A percentile compares a stretch with the other conserved stretches of the same genome.
Evolutionary conservation across 2,888 invertebrate genomes (phyloP).

Genomic region (Marasmarcha lunaedactyla): DNA sequence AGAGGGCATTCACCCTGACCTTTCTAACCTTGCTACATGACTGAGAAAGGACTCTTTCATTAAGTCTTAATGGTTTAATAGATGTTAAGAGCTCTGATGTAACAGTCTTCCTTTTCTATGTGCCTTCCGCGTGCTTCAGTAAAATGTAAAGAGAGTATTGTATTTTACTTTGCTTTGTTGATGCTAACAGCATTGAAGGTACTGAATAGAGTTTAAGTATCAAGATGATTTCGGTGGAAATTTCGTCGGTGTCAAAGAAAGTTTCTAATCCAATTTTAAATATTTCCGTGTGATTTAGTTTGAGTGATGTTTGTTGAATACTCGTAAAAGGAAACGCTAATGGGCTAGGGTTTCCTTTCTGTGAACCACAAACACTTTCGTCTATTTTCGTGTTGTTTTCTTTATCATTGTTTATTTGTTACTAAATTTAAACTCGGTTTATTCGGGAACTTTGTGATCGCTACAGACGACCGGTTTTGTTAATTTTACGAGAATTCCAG

Average conservation of each 20-base stretch:
- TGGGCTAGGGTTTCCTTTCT: slow-evolving; percentile 35
- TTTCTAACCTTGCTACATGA: slow-evolving; percentile 47
- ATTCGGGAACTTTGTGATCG: too few relatives aligned
- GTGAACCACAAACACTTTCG: slow-evolving; percentile 18
- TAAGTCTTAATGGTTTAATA: slow-evolving; percentile 38
- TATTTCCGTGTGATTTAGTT: slow-evolving; percentile 27
- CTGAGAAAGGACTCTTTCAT: slow-evolving; percentile 39
- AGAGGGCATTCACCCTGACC: slow-evolving; percentile 49
- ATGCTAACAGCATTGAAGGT: too few relatives aligned
- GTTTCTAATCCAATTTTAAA: slow-evolving; percentile 20
- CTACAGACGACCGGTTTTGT: too few relatives aligned
- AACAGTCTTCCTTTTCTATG: neutral
- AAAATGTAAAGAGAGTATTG: too few relatives aligned
- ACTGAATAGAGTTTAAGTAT: too few relatives aligned
- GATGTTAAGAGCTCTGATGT: slow-evolving; percentile 10
- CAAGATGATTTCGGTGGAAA: neutral
- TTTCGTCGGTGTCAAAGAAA: neutral
- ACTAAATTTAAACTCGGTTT: too few relatives aligned
- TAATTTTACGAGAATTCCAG: too few relatives aligned
- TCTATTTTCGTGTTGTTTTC: slow-evolving; percentile 15
- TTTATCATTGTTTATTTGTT: too few relatives aligned
- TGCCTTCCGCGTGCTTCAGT: too few relatives aligned
- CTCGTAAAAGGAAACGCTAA: slow-evolving; percentile 33
- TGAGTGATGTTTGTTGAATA: slow-evolving; percentile 25
- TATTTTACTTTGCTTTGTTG: too few relatives aligned